Conservation (phyloP, 2,797 vertebrate species). For the Australoheros facetus region DNA sequence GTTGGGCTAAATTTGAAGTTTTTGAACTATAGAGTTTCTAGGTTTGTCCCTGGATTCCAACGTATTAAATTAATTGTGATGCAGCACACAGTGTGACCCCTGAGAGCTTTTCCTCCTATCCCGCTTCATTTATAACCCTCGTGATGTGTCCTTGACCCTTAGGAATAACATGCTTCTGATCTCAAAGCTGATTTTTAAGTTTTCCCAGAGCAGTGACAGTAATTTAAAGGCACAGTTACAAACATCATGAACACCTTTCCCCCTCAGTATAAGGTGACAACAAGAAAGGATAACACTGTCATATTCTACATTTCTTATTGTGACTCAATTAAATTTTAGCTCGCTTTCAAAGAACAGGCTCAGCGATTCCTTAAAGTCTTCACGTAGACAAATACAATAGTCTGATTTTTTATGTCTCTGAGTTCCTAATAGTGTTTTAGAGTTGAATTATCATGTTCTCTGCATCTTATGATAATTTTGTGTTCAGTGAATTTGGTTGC, state of each 20-base stretch:
- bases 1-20: slow-evolving; percentile 8
- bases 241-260: not conserved
- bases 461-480: too few species aligned
- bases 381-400: too few species aligned
- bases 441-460: too few species aligned
- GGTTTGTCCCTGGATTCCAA: not conserved
- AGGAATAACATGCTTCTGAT: not conserved
- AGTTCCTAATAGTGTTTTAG: too few species aligned
- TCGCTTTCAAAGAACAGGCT: too few species aligned
- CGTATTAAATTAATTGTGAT: not conserved
- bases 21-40: not conserved
- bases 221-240: not conserved
- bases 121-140: not conserved
- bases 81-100: not conserved
- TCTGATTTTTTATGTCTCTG: too few species aligned
- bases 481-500: too few species aligned
- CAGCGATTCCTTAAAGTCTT: too few species aligned
- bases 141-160: not conserved
- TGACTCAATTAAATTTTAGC: too few species aligned
- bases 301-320: too few species aligned
- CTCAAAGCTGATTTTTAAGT: not conserved
- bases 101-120: not conserved
- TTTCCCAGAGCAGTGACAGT: not conserved
- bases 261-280: too few species aligned
- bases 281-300: too few species aligned